phyloP scores from a whole-genome alignment of 2,113 vertebrate species.

The Lophotis ruficrista region DNA sequence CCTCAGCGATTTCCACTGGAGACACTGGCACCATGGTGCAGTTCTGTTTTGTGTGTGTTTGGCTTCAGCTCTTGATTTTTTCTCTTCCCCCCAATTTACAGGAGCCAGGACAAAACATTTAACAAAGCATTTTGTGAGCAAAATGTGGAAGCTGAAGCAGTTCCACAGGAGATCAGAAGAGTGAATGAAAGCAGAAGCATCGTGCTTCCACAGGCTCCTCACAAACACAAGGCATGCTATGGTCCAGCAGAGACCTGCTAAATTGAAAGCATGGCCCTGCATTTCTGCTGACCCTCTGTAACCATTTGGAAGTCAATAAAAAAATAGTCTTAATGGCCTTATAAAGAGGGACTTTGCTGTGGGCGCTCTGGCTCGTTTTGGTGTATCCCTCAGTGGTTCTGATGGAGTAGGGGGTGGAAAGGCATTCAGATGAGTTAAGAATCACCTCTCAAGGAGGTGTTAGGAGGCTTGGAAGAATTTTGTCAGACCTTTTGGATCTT shows the following conservation, averaged over 20 bases:
- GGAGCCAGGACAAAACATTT: not conserved
- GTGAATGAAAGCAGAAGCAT: not conserved
- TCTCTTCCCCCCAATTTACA: not conserved
- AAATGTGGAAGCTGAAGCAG: not conserved
- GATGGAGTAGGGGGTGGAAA: not conserved
- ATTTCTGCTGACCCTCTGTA: not conserved
- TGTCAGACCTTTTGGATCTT: not conserved
- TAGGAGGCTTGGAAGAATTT: not conserved
- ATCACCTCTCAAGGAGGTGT: not conserved
- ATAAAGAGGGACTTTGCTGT: not conserved
- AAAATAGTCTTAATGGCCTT: not conserved
- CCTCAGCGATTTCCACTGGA: not conserved
- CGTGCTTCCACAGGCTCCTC: not conserved
- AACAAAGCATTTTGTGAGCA: not conserved
- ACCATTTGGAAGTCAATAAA: not conserved
- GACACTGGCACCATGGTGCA: rapidly evolving
- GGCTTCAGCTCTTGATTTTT: not conserved
- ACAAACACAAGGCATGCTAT: not conserved
- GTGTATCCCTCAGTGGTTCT: not conserved
- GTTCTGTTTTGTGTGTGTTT: rapidly evolving
- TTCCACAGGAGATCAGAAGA: not conserved
- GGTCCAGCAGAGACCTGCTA: not conserved
- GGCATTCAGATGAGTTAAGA: not conserved
- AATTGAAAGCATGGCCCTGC: not conserved
- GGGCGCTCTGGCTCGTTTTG: not conserved